These are phyloP conservation scores for Synodontis membranacea DNA, from an alignment of 2,113 vertebrate genomes.

Conservation along the genomic window DNA sequence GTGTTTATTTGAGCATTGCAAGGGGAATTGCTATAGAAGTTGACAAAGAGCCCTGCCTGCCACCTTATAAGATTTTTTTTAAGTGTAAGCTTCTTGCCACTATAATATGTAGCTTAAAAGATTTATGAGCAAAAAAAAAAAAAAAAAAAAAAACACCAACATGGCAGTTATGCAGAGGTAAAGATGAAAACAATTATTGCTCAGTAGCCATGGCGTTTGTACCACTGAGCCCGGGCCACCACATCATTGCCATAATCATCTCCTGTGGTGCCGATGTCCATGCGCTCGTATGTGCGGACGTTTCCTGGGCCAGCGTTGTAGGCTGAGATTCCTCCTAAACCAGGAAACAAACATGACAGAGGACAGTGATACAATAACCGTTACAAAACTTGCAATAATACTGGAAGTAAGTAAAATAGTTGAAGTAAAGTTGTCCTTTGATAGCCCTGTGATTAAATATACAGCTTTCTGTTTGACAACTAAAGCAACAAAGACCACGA, in stretches of 20 bases:
- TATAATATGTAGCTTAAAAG: too few relatives aligned
- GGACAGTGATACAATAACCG: not conserved
- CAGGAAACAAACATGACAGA: not conserved
- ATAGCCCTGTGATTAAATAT: not conserved
- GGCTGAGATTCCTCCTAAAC: constrained; percentile 44
- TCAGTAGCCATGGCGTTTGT: constrained; percentile 68
- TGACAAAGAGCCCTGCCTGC: too few relatives aligned
- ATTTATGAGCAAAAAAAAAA: too few relatives aligned
- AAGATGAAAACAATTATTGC: not conserved
- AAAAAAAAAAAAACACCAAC: too few relatives aligned
- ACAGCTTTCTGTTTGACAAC: not conserved
- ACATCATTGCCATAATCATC: constrained; percentile 72
- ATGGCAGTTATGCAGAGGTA: not conserved
- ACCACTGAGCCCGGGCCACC: constrained; percentile 66
- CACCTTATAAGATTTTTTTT: too few relatives aligned
- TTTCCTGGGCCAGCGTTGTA: constrained; percentile 37
- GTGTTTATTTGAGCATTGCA: not conserved
- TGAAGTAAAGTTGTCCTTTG: too few relatives aligned
- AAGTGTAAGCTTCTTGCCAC: too few relatives aligned
- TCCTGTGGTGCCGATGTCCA: constrained; percentile 57
- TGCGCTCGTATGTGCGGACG: constrained; percentile 43
- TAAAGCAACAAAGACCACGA: not conserved
- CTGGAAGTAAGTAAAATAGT: not conserved
- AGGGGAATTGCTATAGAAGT: too few relatives aligned
- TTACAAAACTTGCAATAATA: not conserved